Evolutionary conservation across 2,113 vertebrate species (phyloP).

Genomic region (Axis porcinus): DNA sequence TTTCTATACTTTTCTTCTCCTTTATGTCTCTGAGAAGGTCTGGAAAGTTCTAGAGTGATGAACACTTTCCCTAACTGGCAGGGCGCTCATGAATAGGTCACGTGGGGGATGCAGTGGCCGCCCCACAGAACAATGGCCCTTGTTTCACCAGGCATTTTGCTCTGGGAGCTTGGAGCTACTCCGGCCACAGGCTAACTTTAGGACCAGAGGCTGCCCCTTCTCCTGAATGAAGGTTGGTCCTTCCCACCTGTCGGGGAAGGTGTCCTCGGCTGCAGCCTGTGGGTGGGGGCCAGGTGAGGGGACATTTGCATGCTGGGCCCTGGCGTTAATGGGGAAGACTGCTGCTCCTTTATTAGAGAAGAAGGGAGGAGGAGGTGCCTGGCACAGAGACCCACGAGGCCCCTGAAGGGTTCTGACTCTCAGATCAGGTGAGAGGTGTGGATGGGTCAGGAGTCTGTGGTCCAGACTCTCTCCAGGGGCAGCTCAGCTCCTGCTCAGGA

Average conservation of each 20-base stretch:
- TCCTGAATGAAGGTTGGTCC: not conserved
- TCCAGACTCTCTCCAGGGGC: not conserved
- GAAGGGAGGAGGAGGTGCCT: not conserved
- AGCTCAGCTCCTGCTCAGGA: not conserved
- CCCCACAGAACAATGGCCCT: not conserved
- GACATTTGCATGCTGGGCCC: not conserved
- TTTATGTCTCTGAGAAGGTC: slow-evolving; percentile 9
- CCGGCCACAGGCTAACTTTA: not conserved
- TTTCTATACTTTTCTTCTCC: not conserved
- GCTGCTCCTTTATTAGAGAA: not conserved
- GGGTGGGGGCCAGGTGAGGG: not conserved
- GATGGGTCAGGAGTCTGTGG: not conserved
- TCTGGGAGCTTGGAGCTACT: not conserved
- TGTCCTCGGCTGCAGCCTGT: not conserved
- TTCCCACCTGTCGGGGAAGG: not conserved
- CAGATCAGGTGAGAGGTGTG: not conserved
- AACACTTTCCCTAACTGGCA: not conserved
- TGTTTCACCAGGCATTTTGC: not conserved
- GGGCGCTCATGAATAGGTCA: not conserved
- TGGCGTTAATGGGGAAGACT: not conserved
- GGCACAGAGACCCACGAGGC: not conserved
- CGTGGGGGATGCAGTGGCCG: not conserved
- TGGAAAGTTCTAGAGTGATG: not conserved
- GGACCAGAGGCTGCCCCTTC: not conserved
- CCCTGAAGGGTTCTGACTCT: not conserved